Conservation (phyloP, 92 coral and sea anemone species). For the Metridium senile region DNA sequence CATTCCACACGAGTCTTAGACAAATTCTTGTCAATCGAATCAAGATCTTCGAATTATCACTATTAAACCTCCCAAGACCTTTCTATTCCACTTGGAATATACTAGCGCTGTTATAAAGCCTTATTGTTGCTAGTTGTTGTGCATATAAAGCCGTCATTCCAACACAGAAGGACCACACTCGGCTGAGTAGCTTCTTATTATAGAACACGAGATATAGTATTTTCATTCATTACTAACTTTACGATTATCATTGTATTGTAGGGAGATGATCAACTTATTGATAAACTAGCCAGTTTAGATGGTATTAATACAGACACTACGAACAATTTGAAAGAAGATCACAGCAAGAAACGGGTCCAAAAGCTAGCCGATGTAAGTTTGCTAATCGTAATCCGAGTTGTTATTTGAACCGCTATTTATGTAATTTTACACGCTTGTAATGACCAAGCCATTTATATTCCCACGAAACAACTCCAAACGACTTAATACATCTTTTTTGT, state of each 20-base stretch:
- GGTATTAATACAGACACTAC: slow-evolving; percentile 88
- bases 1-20: slow-evolving; percentile 33
- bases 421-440: background rate
- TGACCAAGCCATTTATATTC: background rate
- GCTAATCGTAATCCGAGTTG: background rate
- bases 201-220: slow-evolving; percentile 5
- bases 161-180: background rate
- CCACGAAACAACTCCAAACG: background rate
- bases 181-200: slow-evolving; percentile 2
- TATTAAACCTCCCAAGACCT: background rate
- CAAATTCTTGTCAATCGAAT: slow-evolving; percentile 15
- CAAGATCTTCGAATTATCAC: background rate
- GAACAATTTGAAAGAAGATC: slow-evolving; percentile 73
- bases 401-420: background rate
- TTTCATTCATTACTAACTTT: background rate
- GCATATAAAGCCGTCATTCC: background rate
- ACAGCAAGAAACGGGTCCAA: slow-evolving; percentile 71
- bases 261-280: slow-evolving; percentile 94
- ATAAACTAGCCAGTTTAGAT: slow-evolving; percentile 91
- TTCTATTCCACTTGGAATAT: background rate
- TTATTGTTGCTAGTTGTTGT: background rate
- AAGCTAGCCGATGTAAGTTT: slow-evolving; percentile 83
- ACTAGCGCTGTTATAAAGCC: background rate
- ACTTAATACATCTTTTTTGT: slow-evolving; percentile 1
- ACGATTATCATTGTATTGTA: slow-evolving; percentile 26